Evolutionary conservation across 2,888 invertebrate species (phyloP), one percentile per base, ranked within the genome.

Genomic region (Epirrhoe alternata): DNA sequence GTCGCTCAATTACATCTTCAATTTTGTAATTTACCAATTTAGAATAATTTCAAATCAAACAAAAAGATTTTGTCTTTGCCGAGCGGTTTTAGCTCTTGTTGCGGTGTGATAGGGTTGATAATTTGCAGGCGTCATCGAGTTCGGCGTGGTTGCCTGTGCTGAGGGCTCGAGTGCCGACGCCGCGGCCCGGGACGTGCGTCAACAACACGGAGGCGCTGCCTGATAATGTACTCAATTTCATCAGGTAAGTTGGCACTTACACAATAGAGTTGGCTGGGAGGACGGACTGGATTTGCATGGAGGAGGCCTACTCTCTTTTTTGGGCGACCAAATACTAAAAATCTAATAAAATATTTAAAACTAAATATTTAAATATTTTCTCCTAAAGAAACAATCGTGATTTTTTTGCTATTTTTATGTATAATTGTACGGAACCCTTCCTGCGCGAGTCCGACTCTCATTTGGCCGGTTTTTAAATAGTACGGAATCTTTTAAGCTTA

Each of bases 121-220:
- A n/a, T 64, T 42, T 61, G 2, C 71, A 96, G 91, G 94, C 95
- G 0, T 94, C 95, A 0, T 94, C 95, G 5, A 94, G 94, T 66
- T 94, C 95, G 8, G 95, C 95, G 24, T 96, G 96, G 96, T 85
- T 96, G 71, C 95, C 96, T 0, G 95, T 96, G 31, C 87, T 95
- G 12, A 92, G 94, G 45, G 94, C 94, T 47, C 90, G 94, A 67
- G 95, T 95, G 16, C 95, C 96, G 0, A 93, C 94, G 63, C 95
- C 95, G 8, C 85, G 96, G 17, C 96, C 96, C 0, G 96, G 96
- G 70, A 94, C 94, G 66, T 96, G 96, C 83, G 95, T 95, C 75
- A 94, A 95, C 81, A 95, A 95, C 80, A 95, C 95, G 0, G 94
- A 95, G 72, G 92, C 94, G 0, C 85, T 95, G 10, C 95, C 95